Evolutionary conservation across 2,888 invertebrate species (phyloP).

Genomic region (Campopleginae sp.): DNA sequence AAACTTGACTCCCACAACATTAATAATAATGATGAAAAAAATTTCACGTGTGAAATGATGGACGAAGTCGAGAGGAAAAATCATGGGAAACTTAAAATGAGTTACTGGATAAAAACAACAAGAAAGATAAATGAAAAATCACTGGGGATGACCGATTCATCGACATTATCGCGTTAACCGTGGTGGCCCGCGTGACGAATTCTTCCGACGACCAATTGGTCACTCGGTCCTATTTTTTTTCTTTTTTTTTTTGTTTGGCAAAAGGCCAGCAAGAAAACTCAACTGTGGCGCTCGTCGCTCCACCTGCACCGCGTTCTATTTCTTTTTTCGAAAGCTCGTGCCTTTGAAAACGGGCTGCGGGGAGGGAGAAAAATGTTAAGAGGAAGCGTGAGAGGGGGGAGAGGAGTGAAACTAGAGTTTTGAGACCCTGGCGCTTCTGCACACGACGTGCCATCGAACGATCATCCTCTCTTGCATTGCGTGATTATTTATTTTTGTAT

Average conservation of each 20-base stretch:
- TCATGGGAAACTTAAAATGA: background rate
- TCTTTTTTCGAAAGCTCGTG: conserved; percentile 44
- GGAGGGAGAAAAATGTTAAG: conserved; percentile 9
- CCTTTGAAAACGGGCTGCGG: conserved; percentile 7
- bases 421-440: conserved; percentile 70
- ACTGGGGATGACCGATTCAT: conserved; percentile 20
- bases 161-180: conserved; percentile 38
- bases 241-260: conserved; percentile 45
- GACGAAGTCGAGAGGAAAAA: background rate
- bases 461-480: conserved; percentile 58
- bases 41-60: background rate
- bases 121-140: background rate
- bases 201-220: conserved; percentile 44
- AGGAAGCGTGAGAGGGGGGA: background rate
- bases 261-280: conserved; percentile 54
- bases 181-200: conserved; percentile 54
- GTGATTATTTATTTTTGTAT: conserved; percentile 35
- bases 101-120: background rate
- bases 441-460: conserved; percentile 74
- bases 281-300: conserved; percentile 43
- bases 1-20: background rate
- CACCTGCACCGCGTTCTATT: conserved; percentile 66
- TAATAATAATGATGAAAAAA: background rate
- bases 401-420: background rate
- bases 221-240: conserved; percentile 7